Percentiles rank a stretch among this genome's conserved stretches.
These are phyloP conservation scores for Macrosteles quadrilineatus DNA, from an alignment of 1,140 invertebrate species.

Conservation along the genomic window DNA sequence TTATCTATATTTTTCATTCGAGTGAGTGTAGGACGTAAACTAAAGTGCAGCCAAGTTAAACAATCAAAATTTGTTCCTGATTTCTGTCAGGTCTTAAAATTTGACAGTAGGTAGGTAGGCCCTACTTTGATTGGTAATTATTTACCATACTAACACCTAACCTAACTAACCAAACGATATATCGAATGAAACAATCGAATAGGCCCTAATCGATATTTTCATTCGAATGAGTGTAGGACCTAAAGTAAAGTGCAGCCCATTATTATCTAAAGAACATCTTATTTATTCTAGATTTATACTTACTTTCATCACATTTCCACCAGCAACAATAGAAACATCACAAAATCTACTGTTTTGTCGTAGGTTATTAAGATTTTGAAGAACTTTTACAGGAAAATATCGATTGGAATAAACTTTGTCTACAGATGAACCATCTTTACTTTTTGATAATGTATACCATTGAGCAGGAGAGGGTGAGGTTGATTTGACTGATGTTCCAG, in stretches of 20 bases:
- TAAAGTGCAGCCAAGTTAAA: no score
- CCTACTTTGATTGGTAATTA: not conserved
- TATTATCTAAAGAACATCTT: not conserved
- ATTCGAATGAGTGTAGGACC: no score
- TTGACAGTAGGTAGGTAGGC: no score
- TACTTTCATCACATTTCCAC: conserved; percentile 62
- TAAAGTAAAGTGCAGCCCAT: no score
- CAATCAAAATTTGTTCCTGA: no score
- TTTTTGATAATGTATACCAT: conserved; percentile 23
- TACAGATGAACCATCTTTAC: conserved; percentile 14
- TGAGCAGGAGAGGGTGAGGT: conserved; percentile 1
- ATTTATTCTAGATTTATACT: not conserved
- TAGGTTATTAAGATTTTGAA: conserved; percentile 70
- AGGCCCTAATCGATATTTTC: not conserved
- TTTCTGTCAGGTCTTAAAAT: no score
- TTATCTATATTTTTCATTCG: no score
- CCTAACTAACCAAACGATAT: not conserved
- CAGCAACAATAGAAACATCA: conserved; percentile 76
- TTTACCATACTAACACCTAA: not conserved
- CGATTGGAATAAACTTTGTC: conserved; percentile 30
- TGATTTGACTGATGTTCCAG: not conserved
- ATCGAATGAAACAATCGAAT: not conserved
- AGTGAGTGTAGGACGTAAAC: no score
- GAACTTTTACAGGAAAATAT: conserved; percentile 51
- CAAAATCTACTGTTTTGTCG: conserved; percentile 71